A percentile compares a stretch with the other conserved stretches of the same genome.
These are phyloP conservation scores for Myotis planiceps DNA, from an alignment of 2,797 vertebrate genomes.

Conservation along the genomic window DNA sequence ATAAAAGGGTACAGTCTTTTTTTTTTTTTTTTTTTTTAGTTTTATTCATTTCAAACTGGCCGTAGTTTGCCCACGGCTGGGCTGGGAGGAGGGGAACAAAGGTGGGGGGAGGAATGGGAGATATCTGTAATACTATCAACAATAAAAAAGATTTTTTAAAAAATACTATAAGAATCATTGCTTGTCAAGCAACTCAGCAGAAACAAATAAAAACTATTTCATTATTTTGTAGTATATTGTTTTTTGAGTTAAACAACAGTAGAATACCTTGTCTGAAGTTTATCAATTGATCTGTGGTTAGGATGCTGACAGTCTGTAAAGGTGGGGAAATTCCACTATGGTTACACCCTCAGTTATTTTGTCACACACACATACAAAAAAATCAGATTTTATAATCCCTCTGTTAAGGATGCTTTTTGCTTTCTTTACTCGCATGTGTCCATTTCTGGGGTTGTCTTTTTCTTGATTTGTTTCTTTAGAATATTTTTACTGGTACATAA, in stretches of 20 bases:
- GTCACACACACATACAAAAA: not conserved
- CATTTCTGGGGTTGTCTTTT: not conserved
- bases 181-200: not conserved
- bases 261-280: not conserved
- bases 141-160: not conserved
- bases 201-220: not conserved
- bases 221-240: not conserved
- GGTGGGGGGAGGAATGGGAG: too few relatives aligned
- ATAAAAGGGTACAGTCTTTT: too few relatives aligned
- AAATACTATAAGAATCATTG: not conserved
- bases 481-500: not conserved
- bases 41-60: too few relatives aligned
- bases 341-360: not conserved
- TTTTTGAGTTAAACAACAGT: not conserved
- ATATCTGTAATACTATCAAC: too few relatives aligned
- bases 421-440: not conserved
- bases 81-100: too few relatives aligned
- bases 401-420: not conserved
- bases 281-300: slow-evolving; percentile 29
- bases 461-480: not conserved
- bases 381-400: not conserved
- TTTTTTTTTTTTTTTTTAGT: too few relatives aligned
- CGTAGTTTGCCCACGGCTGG: too few relatives aligned
- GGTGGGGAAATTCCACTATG: slow-evolving; percentile 47
- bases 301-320: not conserved